These are phyloP conservation scores for Trichogramma pretiosum DNA, from an alignment of 1,140 invertebrate species.

Conservation along the genomic window DNA sequence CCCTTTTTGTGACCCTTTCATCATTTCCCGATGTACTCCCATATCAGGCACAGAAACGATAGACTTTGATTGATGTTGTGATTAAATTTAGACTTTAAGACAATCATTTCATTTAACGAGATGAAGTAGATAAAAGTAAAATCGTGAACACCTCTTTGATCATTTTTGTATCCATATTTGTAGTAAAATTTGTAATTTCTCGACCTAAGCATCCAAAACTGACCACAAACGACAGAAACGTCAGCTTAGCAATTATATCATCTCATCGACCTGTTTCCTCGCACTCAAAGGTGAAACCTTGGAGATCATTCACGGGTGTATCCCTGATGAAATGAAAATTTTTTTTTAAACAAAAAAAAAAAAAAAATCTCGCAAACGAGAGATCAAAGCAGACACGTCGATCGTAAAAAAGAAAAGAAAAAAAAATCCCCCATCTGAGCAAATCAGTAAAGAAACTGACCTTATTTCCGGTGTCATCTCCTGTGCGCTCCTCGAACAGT, in stretches of 20 bases:
- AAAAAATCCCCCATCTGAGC: too few relatives aligned
- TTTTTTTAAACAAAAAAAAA: neutral
- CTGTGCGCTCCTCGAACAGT: conserved; percentile 54
- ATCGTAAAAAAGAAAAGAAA: too few relatives aligned
- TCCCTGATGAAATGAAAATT: too few relatives aligned
- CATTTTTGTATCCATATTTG: too few relatives aligned
- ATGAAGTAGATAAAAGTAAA: neutral
- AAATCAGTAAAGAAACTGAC: conserved; percentile 29
- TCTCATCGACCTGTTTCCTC: too few relatives aligned
- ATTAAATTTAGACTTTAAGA: neutral
- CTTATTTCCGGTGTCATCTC: conserved; percentile 28
- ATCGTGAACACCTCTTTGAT: too few relatives aligned
- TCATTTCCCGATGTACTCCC: too few relatives aligned
- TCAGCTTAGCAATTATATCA: too few relatives aligned
- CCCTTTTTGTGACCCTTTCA: too few relatives aligned
- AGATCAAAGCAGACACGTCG: conserved; percentile 19
- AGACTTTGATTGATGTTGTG: conserved; percentile 4
- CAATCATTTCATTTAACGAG: conserved; percentile 15
- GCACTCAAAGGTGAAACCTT: conserved; percentile 17
- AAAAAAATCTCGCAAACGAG: neutral
- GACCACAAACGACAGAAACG: too few relatives aligned
- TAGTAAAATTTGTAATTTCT: too few relatives aligned
- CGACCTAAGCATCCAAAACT: too few relatives aligned
- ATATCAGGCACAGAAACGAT: conserved; percentile 9
- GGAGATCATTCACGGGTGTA: neutral